These are phyloP conservation scores for Huso huso DNA, from an alignment of 2,797 vertebrate genomes.

Conservation along the genomic window DNA sequence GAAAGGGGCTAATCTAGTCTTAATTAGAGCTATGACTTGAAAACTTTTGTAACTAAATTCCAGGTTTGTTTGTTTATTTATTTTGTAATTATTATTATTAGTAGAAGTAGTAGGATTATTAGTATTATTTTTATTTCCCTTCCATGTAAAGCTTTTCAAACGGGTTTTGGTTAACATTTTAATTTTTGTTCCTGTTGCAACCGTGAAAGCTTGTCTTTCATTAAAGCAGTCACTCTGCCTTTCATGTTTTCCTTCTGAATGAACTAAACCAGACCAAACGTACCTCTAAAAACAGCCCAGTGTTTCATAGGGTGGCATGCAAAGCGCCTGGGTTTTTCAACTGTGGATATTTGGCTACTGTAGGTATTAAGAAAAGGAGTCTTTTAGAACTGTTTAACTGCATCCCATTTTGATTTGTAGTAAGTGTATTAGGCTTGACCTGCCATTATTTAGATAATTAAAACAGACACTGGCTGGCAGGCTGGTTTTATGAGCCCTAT, in stretches of 20 bases:
- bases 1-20: slow-evolving; percentile 27
- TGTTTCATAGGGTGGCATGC: neutral
- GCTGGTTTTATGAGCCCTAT: no score
- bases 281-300: neutral
- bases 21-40: slow-evolving; percentile 27
- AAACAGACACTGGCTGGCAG: no score
- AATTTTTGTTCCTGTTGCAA: no score
- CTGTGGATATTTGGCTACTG: no score
- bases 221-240: neutral
- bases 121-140: neutral
- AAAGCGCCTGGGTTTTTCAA: neutral
- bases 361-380: no score
- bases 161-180: no score
- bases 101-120: neutral
- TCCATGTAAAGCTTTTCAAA: neutral
- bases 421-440: no score
- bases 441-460: no score
- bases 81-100: no score
- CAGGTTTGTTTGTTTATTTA: neutral
- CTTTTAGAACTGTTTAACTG: no score
- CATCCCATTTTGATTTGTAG: no score
- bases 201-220: neutral
- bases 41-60: slow-evolving; percentile 3
- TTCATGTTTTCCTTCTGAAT: neutral
- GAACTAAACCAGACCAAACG: neutral